These are phyloP conservation scores for Perdita meconis DNA, from an alignment of 2,888 invertebrate genomes.

Conservation along the genomic window DNA sequence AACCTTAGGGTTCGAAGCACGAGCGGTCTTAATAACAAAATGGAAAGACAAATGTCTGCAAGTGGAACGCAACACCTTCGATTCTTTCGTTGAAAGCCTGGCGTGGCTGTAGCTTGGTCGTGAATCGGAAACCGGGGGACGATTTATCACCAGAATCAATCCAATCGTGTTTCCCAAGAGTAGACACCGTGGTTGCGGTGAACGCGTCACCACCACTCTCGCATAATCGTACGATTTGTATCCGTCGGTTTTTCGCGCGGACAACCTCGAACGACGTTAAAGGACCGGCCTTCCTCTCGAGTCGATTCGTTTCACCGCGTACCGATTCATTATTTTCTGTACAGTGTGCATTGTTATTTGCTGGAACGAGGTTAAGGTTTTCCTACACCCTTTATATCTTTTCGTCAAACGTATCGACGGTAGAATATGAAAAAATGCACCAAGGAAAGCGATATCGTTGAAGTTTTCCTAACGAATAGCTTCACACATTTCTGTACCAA, in stretches of 20 bases:
- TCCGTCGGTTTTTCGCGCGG: slow-evolving; percentile 63
- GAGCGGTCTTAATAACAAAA: not conserved
- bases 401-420: no score
- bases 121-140: slow-evolving; percentile 34
- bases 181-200: slow-evolving; percentile 36
- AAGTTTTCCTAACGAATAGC: no score
- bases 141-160: slow-evolving; percentile 79
- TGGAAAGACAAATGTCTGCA: not conserved
- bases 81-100: not conserved
- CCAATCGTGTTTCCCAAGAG: slow-evolving; percentile 74
- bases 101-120: not conserved
- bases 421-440: no score
- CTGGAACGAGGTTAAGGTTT: no score
- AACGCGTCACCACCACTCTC: slow-evolving; percentile 66
- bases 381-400: no score
- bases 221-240: slow-evolving; percentile 80
- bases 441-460: no score
- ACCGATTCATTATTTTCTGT: no score
- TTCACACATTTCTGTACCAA: no score
- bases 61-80: not conserved
- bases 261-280: not conserved
- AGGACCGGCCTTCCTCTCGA: not conserved
- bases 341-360: no score
- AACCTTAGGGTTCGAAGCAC: no score
- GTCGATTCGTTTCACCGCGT: not conserved